These are phyloP conservation scores for Drosophila saltans DNA, from an alignment of 1,140 invertebrate species.

Conservation along the genomic window DNA sequence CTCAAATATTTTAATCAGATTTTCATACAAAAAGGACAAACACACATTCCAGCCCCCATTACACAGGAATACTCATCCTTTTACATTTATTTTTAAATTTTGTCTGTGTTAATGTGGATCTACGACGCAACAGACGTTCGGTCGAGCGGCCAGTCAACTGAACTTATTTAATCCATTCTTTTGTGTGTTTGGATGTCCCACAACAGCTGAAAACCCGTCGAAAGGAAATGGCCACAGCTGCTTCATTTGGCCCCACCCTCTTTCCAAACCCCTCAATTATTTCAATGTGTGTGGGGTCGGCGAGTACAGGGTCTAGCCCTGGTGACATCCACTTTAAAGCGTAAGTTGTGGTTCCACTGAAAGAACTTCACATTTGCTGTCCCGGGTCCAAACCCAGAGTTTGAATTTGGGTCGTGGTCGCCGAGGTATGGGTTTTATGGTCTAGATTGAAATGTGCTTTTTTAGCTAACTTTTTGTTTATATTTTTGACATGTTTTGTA, in stretches of 20 bases:
- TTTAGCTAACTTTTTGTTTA: conserved; percentile 58
- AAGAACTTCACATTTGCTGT: conserved; percentile 39
- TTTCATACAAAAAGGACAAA: conserved; percentile 55
- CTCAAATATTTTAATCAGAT: conserved; percentile 83
- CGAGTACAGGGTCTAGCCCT: conserved; percentile 44
- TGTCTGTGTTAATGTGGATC: conserved; percentile 75
- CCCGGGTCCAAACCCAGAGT: not conserved
- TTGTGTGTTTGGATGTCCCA: conserved; percentile 17
- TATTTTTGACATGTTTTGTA: not conserved
- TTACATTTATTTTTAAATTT: not conserved
- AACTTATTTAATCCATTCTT: conserved; percentile 10
- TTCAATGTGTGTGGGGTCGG: conserved; percentile 10
- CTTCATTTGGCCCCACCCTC: conserved; percentile 39
- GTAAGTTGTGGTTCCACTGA: conserved; percentile 68
- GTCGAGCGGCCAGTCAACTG: not conserved
- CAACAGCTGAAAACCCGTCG: conserved; percentile 50
- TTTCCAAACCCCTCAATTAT: conserved; percentile 5
- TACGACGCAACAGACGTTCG: conserved; percentile 36
- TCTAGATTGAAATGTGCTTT: conserved; percentile 74
- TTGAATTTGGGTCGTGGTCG: not conserved
- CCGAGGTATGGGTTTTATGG: not conserved
- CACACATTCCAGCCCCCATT: conserved; percentile 52
- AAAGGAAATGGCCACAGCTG: conserved; percentile 79
- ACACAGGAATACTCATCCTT: conserved; percentile 4
- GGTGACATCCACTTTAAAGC: conserved; percentile 73